These are phyloP conservation scores for Liolophura sinensis DNA, from an alignment of 1,140 invertebrate genomes.

Conservation along the genomic window DNA sequence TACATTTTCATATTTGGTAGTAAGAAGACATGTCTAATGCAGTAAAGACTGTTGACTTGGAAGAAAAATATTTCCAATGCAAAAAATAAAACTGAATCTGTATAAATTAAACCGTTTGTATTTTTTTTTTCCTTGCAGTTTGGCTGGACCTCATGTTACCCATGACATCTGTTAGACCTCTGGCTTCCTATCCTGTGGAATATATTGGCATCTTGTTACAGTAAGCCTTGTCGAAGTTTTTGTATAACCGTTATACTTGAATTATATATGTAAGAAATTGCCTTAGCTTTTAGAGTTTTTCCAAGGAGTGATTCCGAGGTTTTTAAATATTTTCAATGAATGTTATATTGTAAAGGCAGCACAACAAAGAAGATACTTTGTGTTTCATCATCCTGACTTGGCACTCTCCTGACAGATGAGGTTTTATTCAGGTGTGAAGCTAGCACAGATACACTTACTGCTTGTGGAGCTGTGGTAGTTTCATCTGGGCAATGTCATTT, in stretches of 20 bases:
- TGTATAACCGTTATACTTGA: too few relatives aligned
- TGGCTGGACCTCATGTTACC: constrained; percentile 83
- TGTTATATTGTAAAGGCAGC: too few relatives aligned
- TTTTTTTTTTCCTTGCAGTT: constrained; percentile 58
- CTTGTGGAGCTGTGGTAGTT: too few relatives aligned
- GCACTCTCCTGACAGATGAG: too few relatives aligned
- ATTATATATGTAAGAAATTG: too few relatives aligned
- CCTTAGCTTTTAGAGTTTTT: neutral
- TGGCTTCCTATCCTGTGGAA: constrained; percentile 70
- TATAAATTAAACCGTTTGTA: neutral
- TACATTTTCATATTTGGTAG: neutral
- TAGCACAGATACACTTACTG: too few relatives aligned
- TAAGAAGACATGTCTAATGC: neutral
- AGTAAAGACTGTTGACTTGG: neutral
- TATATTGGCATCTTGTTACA: constrained; percentile 69
- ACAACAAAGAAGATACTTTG: too few relatives aligned
- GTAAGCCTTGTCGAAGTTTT: constrained; percentile 26
- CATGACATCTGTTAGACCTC: constrained; percentile 72
- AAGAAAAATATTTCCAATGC: neutral
- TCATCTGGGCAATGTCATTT: too few relatives aligned
- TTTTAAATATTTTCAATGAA: too few relatives aligned
- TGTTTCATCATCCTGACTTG: too few relatives aligned
- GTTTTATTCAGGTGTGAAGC: too few relatives aligned
- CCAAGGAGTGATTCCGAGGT: neutral
- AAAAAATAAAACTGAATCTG: neutral